Conservation (phyloP, 2,888 invertebrate species). For the Sussaba pulchella region DNA sequence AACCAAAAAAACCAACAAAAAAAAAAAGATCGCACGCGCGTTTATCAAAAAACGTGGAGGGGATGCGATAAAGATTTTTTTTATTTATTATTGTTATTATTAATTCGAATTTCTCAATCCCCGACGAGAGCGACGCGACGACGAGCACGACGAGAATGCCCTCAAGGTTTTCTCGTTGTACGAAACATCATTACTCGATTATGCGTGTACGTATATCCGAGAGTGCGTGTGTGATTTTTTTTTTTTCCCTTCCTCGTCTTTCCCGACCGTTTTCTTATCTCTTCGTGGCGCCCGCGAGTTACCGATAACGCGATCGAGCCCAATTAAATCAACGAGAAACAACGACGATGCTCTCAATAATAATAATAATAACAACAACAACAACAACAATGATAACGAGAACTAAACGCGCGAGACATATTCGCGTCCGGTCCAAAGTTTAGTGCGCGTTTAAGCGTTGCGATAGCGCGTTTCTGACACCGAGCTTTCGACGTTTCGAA, state of each 20-base stretch:
- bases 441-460: constrained; percentile 54
- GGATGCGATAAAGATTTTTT: too few species aligned
- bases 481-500: constrained; percentile 26
- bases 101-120: not conserved
- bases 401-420: not conserved
- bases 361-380: not conserved
- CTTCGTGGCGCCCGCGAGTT: not conserved
- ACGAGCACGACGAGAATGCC: constrained; percentile 13
- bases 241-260: not conserved
- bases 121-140: constrained; percentile 23
- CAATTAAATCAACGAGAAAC: not conserved
- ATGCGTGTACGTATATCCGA: not conserved
- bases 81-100: too few species aligned
- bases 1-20: too few species aligned
- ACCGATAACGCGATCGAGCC: not conserved
- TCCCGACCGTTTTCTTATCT: too few species aligned
- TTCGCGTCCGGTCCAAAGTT: constrained; percentile 47
- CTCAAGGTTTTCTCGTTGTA: constrained; percentile 25
- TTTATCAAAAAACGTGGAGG: too few species aligned
- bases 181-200: constrained; percentile 32
- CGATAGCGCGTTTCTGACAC: not conserved
- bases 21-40: too few species aligned
- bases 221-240: not conserved
- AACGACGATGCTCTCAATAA: not conserved
- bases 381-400: not conserved